Conservation (phyloP, 2,888 invertebrate species). For the Lydus trimaculatus region DNA sequence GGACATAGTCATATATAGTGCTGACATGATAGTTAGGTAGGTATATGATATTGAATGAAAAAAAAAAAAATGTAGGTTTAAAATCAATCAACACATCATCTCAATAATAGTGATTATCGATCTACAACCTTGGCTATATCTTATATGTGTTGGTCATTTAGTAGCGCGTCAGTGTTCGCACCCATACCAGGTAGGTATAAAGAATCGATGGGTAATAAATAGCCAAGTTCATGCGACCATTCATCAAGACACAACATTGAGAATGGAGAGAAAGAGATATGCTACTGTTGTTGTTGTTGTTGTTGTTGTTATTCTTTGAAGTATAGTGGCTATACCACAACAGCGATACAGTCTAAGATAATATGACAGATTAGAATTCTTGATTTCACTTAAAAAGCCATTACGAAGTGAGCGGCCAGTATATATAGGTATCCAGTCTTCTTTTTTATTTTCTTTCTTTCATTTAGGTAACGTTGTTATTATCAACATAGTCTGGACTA, state of each 20-base stretch:
- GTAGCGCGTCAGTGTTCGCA: slow-evolving; percentile 38
- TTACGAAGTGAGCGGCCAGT: slow-evolving; percentile 47
- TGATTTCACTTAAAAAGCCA: slow-evolving; percentile 56
- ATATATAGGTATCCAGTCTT: slow-evolving; percentile 19
- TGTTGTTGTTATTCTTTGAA: slow-evolving; percentile 24
- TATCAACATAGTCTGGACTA: slow-evolving; percentile 45
- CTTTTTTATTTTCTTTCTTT: slow-evolving; percentile 30
- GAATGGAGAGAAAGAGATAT: slow-evolving; percentile 35
- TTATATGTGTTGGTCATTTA: slow-evolving; percentile 29
- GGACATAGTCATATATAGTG: slow-evolving; percentile 21
- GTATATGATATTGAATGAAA: slow-evolving; percentile 20
- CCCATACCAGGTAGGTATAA: slow-evolving; percentile 37
- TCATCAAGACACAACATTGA: slow-evolving; percentile 38
- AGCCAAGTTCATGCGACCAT: slow-evolving; percentile 42
- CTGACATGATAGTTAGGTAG: slow-evolving; percentile 19
- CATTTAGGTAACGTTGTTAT: slow-evolving; percentile 47
- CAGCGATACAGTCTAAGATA: slow-evolving; percentile 37
- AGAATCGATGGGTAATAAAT: slow-evolving; percentile 40
- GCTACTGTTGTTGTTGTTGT: slow-evolving; percentile 41
- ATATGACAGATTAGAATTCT: slow-evolving; percentile 53
- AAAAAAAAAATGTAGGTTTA: slow-evolving; percentile 13
- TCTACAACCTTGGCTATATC: slow-evolving; percentile 30
- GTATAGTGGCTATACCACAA: slow-evolving; percentile 8
- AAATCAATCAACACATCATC: slow-evolving; percentile 40
- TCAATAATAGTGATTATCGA: slow-evolving; percentile 46